Percentiles rank a stretch among this genome's conserved stretches.
phyloP scores from a whole-genome alignment of 2,888 invertebrate species.

The Smittia sp. region DNA sequence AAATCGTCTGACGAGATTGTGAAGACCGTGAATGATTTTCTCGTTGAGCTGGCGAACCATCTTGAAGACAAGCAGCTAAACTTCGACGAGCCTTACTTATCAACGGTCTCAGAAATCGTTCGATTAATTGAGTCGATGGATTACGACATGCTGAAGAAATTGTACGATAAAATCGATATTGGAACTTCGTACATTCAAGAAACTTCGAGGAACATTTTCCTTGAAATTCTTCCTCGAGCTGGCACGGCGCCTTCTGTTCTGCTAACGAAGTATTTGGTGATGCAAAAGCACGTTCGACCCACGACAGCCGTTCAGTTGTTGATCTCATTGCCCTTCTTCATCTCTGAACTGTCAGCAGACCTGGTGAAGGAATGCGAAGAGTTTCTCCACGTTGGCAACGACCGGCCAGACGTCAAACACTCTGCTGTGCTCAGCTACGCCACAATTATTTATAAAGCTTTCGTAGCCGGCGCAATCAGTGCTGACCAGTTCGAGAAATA shows the following conservation, averaged over 20 bases:
- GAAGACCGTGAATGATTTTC: constrained; percentile 47
- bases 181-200: constrained; percentile 74
- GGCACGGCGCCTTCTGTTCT: constrained; percentile 65
- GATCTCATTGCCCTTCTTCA: constrained; percentile 68
- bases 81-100: constrained; percentile 52
- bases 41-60: constrained; percentile 51
- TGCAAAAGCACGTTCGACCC: constrained; percentile 62
- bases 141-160: constrained; percentile 50
- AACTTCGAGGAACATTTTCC: constrained; percentile 69
- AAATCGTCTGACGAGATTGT: constrained; percentile 51
- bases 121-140: constrained; percentile 52
- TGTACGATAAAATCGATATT: constrained; percentile 60
- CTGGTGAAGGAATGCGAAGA: constrained; percentile 59
- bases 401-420: constrained; percentile 59
- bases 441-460: constrained; percentile 65
- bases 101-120: constrained; percentile 52
- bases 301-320: constrained; percentile 64
- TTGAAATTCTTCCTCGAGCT: constrained; percentile 68
- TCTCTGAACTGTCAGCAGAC: constrained; percentile 59
- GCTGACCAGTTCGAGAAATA: constrained; percentile 68
- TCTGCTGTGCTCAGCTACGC: constrained; percentile 69
- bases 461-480: constrained; percentile 55
- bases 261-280: constrained; percentile 63
- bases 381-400: constrained; percentile 54
- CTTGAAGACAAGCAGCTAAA: constrained; percentile 52